phyloP scores from a whole-genome alignment of 2,113 vertebrate species.

The Microcebus jonahi region DNA sequence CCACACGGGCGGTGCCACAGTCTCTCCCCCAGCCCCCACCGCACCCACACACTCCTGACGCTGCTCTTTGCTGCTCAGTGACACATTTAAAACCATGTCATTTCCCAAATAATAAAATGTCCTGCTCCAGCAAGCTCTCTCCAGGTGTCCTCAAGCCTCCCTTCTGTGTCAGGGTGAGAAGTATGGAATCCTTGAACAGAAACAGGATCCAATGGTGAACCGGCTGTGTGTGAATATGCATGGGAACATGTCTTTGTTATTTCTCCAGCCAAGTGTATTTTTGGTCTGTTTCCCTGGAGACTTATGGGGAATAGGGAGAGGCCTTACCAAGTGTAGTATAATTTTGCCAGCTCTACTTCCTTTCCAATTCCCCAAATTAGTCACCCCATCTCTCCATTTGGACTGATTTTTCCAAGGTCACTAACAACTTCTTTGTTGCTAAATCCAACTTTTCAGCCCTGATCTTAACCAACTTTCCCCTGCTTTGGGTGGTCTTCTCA shows the following conservation, averaged over 20 bases:
- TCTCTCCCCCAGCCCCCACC: rapidly evolving
- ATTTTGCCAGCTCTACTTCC: slow-evolving; percentile 58
- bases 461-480: slow-evolving; percentile 2
- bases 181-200: slow-evolving; percentile 37
- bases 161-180: background rate
- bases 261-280: slow-evolving; percentile 78
- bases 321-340: slow-evolving; percentile 47
- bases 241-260: slow-evolving; percentile 76
- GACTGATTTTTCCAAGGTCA: slow-evolving; percentile 59
- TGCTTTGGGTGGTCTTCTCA: slow-evolving; percentile 5
- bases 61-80: rapidly evolving
- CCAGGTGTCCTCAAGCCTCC: background rate
- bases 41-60: rapidly evolving
- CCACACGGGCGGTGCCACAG: rapidly evolving
- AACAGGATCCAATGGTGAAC: slow-evolving; percentile 36
- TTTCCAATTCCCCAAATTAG: slow-evolving; percentile 54
- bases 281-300: slow-evolving; percentile 80
- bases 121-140: background rate
- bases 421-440: slow-evolving; percentile 47
- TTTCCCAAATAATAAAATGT: background rate
- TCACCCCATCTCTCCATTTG: slow-evolving; percentile 42
- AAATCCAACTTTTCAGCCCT: slow-evolving; percentile 36
- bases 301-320: slow-evolving; percentile 58
- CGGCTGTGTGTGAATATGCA: slow-evolving; percentile 79
- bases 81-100: background rate